Evolutionary conservation across 2,888 invertebrate genomes (phyloP), one percentile per base, ranked within the genome.

Genomic region (Elysia crispata): DNA sequence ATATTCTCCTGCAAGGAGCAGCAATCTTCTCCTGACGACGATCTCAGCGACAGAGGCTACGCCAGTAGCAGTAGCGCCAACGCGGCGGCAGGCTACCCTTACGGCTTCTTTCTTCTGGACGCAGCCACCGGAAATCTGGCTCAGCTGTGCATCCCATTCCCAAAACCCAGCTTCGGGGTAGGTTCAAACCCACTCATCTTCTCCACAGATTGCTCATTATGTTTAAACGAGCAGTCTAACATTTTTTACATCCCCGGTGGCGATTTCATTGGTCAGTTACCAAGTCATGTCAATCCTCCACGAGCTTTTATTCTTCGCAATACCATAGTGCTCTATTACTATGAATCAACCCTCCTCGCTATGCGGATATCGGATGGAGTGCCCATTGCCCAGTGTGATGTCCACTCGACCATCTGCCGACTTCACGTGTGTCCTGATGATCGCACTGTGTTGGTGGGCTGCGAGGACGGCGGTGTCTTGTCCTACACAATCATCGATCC

Each of bases 381-480:
- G 23, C 33, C 79, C 13, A 84, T 91, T 33, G 91, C 87, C 1
- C 82, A 82, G 18, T 88, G 90, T 64, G 86, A 90, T 57, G 88
- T 90, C 11, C 91, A 91, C 79, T 86, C 87, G 3, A 79, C 84
- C n/a, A 84, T 92, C 41, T 86, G 88, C 31, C 84, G 81, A 62
- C 57, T 90, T 11, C 83, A 82, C 49, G 83, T 90, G 15, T 89
- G 90, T 78, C 81, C 86, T 20, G 91, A 92, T 81, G 86, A 90
- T 13, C 84, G 89, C 54, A 91, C 91, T 0, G 70, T 92, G 6
- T 79, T 92, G 20, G 86, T 90, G 5, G 92, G 91, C 20, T 91
- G 91, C 77, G 77, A 80, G 6, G 91, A 91, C 79, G 92, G 92
- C 0, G 86, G 89, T 0, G 79, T 92, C 13, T 83, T 89, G 1